A percentile compares a stretch with the other conserved stretches of the same genome.
Evolutionary conservation across 2,797 vertebrate species (phyloP).

Genomic region (Cyclopterus lumpus): DNA sequence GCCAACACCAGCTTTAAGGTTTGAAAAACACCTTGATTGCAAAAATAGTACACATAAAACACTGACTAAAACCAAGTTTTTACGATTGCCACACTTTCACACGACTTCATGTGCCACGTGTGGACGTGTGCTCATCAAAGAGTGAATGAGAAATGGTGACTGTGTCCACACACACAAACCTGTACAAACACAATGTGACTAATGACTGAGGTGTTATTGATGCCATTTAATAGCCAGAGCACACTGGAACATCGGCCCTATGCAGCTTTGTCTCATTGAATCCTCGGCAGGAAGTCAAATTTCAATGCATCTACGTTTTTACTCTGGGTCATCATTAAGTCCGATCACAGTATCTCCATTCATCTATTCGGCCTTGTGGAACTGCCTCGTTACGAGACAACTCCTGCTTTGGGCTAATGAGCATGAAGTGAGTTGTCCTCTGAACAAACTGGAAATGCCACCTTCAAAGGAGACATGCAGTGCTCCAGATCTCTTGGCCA

Average conservation of each 20-base stretch:
- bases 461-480: slow-evolving; percentile 70
- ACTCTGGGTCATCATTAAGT: slow-evolving; percentile 12
- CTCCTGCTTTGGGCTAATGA: slow-evolving; percentile 57
- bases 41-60: background rate
- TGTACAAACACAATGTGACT: background rate
- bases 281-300: background rate
- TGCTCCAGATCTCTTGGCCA: slow-evolving; percentile 53
- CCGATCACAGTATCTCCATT: slow-evolving; percentile 23
- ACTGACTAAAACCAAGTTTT: background rate
- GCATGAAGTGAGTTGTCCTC: slow-evolving; percentile 54
- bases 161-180: background rate
- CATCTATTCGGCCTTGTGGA: slow-evolving; percentile 32
- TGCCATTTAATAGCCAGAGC: too few relatives aligned
- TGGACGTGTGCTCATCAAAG: background rate
- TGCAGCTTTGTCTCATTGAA: slow-evolving; percentile 12
- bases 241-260: background rate
- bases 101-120: background rate
- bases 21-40: background rate
- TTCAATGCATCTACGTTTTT: slow-evolving; percentile 9
- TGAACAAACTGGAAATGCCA: slow-evolving; percentile 56
- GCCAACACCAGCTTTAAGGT: background rate
- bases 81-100: slow-evolving; percentile 7
- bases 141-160: background rate
- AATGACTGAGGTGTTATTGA: background rate
- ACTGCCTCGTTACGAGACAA: slow-evolving; percentile 30